phyloP scores from a whole-genome alignment of 2,888 invertebrate species.

The Hirtodrosophila histrioides region DNA sequence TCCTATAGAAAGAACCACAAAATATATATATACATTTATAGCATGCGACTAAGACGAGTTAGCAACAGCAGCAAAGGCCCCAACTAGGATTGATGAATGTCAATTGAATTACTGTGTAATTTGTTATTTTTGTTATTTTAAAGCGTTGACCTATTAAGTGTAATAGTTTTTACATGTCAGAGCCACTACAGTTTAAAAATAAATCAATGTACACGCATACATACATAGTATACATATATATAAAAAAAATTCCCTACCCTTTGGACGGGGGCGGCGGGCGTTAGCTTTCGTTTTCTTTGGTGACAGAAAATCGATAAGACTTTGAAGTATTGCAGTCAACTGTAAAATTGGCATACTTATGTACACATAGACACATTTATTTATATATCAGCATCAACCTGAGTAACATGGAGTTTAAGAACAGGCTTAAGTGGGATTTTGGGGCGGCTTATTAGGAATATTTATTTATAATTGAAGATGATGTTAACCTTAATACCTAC shows the following conservation, averaged over 20 bases:
- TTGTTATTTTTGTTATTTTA: slow-evolving; percentile 18
- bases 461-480: slow-evolving; percentile 38
- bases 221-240: neutral
- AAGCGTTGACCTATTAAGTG: slow-evolving; percentile 46
- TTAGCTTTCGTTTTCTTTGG: slow-evolving; percentile 43
- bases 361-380: slow-evolving; percentile 16
- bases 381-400: slow-evolving; percentile 33
- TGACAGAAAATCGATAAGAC: slow-evolving; percentile 56
- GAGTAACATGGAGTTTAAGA: slow-evolving; percentile 8
- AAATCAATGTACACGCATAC: slow-evolving; percentile 24
- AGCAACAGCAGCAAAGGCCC: slow-evolving; percentile 18
- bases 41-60: slow-evolving; percentile 27
- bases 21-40: slow-evolving; percentile 13
- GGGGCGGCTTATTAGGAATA: slow-evolving; percentile 39
- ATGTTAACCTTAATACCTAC: too few relatives aligned
- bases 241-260: neutral
- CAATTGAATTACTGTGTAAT: slow-evolving; percentile 44
- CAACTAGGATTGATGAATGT: slow-evolving; percentile 50
- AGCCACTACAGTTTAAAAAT: slow-evolving; percentile 41
- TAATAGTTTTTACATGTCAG: slow-evolving; percentile 16
- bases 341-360: slow-evolving; percentile 55
- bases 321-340: slow-evolving; percentile 57
- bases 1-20: neutral
- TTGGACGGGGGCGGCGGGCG: slow-evolving; percentile 10
- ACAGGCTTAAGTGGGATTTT: slow-evolving; percentile 40